Evolutionary conservation across 1,140 invertebrate genomes (phyloP), one percentile per base, ranked within the genome.

Genomic region (Drosophila orosa): DNA sequence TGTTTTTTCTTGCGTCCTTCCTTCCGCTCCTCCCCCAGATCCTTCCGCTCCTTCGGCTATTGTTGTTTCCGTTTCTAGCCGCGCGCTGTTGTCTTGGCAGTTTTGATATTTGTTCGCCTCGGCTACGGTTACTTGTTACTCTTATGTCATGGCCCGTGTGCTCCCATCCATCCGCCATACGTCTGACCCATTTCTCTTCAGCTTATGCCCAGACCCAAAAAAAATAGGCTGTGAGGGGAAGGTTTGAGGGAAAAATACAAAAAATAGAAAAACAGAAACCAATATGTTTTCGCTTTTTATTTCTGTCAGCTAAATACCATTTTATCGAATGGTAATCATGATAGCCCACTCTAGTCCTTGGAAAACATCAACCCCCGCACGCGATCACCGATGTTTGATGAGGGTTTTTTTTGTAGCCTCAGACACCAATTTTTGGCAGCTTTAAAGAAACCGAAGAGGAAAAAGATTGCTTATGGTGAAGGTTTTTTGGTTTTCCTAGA

Each of bases 271-370:
- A 81, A 78, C 58, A 62, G 82, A 78, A 77, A 74, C 67, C 63
- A 85, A 85, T 85, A 81, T 81, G 66, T 85, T 85, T 71, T 81
- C 66, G 77, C 68, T 86, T 86, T 85, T 85, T 81, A 78, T 73
- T 74, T 63, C 61, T 62, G 65, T 76, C 60, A 65, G 68, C 75
- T 86, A 78, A 81, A 81, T 85, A 67, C 59, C 73, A 62, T 74
- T 62, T 85, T 65, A 48, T 80, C 55, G 77, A 80, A 85, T 71
- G 73, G 73, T 81, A 67, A 81, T 77, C 78, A 77, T 62, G 67
- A 52, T 45, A 24, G 13, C 45, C 45, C 22, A 24, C n/a, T 39
- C 3, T 3, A 19, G 25, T 48, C 13, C 25, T 12, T 3, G 7
- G n/a, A 27, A 59, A 19, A 40, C 37, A 42, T 15, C 40, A 22